These are phyloP conservation scores for Pipistrellus kuhlii DNA, from an alignment of 2,797 vertebrate species.

Conservation along the genomic window DNA sequence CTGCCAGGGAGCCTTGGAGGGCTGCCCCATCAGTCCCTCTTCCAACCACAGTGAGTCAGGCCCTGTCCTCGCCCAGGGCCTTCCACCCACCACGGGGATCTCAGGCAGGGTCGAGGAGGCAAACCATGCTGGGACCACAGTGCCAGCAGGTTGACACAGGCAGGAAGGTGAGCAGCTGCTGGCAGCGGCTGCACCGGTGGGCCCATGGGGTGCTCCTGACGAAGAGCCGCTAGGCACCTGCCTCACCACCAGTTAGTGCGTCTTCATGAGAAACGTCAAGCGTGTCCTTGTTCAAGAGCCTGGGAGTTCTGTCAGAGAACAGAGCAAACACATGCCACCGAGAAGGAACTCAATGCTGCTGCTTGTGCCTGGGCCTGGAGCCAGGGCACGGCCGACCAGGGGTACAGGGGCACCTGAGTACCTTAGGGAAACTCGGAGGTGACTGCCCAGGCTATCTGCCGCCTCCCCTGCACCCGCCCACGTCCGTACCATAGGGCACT, in stretches of 20 bases:
- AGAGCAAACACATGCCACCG: constrained; percentile 65
- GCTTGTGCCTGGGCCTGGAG: constrained; percentile 72
- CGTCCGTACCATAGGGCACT: too few relatives aligned
- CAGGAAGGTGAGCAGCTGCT: background rate
- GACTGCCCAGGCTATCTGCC: background rate
- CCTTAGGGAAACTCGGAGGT: constrained; percentile 45
- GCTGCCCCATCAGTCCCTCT: rapidly evolving
- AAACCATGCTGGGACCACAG: rapidly evolving
- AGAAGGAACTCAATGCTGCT: constrained; percentile 63
- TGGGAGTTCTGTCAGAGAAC: constrained; percentile 61
- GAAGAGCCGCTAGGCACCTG: constrained; percentile 54
- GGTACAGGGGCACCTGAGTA: constrained; percentile 27
- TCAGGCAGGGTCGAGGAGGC: background rate
- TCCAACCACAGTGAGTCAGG: background rate
- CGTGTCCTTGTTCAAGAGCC: constrained; percentile 75
- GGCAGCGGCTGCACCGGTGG: background rate
- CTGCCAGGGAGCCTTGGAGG: background rate
- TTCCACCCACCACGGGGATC: background rate
- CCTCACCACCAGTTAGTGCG: constrained; percentile 63
- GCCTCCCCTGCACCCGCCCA: rapidly evolving
- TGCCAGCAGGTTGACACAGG: background rate
- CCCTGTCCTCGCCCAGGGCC: background rate
- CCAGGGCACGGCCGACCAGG: constrained; percentile 36
- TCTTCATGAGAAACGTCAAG: constrained; percentile 77
- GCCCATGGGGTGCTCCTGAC: constrained; percentile 42